Base-by-base conservation (phyloP, 2,113 vertebrate genomes). In the Rhabdomys dilectus region DNA sequence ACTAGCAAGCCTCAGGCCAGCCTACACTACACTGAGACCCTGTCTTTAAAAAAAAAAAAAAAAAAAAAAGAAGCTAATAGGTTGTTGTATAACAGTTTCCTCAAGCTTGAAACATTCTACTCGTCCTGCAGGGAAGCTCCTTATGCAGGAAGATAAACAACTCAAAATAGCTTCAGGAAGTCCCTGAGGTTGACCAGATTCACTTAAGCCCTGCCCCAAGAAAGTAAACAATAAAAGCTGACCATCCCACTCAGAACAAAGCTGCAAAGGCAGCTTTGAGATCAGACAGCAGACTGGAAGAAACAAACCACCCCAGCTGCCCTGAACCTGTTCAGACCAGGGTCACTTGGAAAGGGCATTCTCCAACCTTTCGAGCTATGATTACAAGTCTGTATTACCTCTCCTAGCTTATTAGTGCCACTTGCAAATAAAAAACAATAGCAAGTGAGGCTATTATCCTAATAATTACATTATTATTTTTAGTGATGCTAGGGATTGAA, bases 391-490 rank as follows among this genome's bases (percentile, higher is more conserved):
- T 87, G 42, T 36, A 48, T 42, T 19, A 66, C 39, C 60, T 11
- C 39, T 42, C 82, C n/a, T 85, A n/a, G 82, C 26, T 64, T 64
- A 62, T 66, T 34, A 86, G n/a, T 66, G 8, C 60, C 60, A 85
- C 64, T 45, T 64, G 24, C 15, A 85, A 29, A 45, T 29, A 2
- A 85, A 84, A 51, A 11, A 22, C 91, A 94, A 81, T 42, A 77
- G 24, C 12, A 93, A 64, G 12, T 72, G 42, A 97, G 39, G n/a
- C 66, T 86, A 89, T 85, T 88, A 62, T 68, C 8, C 68, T 87
- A 72, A 9, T 73, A 64, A 93, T 39, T 53, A 34, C 45, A 89
- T 45, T 77, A 62, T 66, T 45, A 45, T 86, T 64, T 64, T 78
- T 90, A 45, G 48, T 45, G 31, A 7, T 78, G 21, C 58, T 78